Conservation (phyloP, 2,888 invertebrate species). For the Sesia bembeciformis region DNA sequence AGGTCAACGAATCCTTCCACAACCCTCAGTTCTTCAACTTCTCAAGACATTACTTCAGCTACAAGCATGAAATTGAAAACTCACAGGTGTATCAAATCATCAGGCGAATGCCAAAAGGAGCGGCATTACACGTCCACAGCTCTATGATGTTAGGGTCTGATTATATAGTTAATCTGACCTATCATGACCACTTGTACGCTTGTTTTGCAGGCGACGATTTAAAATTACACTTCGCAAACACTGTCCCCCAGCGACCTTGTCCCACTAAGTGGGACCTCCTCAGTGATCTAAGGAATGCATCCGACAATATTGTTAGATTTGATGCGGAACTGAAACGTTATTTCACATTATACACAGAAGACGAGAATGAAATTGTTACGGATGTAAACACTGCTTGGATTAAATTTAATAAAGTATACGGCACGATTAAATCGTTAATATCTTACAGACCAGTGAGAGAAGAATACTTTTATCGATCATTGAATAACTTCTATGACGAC, state of each 20-base stretch:
- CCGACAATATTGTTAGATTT: slow-evolving; percentile 54
- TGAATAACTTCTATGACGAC: slow-evolving; percentile 78
- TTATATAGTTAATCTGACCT: slow-evolving; percentile 76
- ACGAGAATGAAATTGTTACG: slow-evolving; percentile 39
- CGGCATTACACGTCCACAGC: slow-evolving; percentile 80
- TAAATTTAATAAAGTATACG: slow-evolving; percentile 70
- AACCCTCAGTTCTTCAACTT: slow-evolving; percentile 74
- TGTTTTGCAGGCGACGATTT: slow-evolving; percentile 44
- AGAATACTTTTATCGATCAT: slow-evolving; percentile 75
- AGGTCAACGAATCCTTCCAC: slow-evolving; percentile 60
- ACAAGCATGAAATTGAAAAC: slow-evolving; percentile 70
- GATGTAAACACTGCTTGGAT: slow-evolving; percentile 76
- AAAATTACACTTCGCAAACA: slow-evolving; percentile 44
- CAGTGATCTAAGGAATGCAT: slow-evolving; percentile 52
- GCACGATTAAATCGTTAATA: slow-evolving; percentile 66
- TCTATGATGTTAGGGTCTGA: slow-evolving; percentile 76
- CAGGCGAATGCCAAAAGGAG: slow-evolving; percentile 83
- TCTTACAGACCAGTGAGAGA: slow-evolving; percentile 77
- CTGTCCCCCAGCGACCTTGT: slow-evolving; percentile 40
- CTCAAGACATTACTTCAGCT: slow-evolving; percentile 77
- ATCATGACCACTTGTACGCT: slow-evolving; percentile 75
- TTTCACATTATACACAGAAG: slow-evolving; percentile 68
- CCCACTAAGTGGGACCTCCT: slow-evolving; percentile 61
- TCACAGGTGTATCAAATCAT: slow-evolving; percentile 81
- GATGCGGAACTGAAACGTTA: slow-evolving; percentile 67